Base-by-base conservation (phyloP, 2,113 vertebrate species). In the Tichodroma muraria region DNA sequence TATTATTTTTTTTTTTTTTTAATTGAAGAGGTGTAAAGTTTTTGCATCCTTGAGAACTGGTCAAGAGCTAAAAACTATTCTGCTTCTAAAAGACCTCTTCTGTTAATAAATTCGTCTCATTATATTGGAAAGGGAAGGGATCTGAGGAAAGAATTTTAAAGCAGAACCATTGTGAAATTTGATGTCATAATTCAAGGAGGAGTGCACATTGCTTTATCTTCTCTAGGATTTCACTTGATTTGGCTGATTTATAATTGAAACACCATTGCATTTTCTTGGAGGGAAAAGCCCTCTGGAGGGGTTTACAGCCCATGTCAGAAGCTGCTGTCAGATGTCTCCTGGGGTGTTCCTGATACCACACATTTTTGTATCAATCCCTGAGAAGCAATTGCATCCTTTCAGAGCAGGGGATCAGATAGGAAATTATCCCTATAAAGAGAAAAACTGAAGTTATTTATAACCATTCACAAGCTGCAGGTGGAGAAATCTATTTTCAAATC, bases 21-120 rank as follows among this genome's bases (percentile, higher is more conserved):
- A 54, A 30, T 28, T 38, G 13, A 33, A 85, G 56, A 91, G 45
- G 11, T 85, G 28, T 50, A 28, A 66, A 57, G 71, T 52, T n/a
- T 49, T 80, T n/a, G 16, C 35, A 37, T 84, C 72, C 31, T 72
- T 80, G 57, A 79, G 57, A 82, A 25, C 18, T 53, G 24, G 31
- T n/a, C n/a, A 95, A 80, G 72, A 81, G 28, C 50, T 88, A n/a
- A 69, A 75, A 44, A 16, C n/a, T 27, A 38, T 49, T 87, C 94
- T 77, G 16, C 23, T 73, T 80, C 44, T 35, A 50, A 52, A 80
- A 61, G 24, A 17, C 19, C 20, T 80, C 14, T 69, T 80, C 14
- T 18, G 11, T 80, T 56, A 56, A 44, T 65, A 40, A 75, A 5
- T 70, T 79, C 15, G 31, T 66, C 23, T 65, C 5, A 1, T 53